phyloP scores from a whole-genome alignment of 2,113 vertebrate species.

The Pagrus major region DNA sequence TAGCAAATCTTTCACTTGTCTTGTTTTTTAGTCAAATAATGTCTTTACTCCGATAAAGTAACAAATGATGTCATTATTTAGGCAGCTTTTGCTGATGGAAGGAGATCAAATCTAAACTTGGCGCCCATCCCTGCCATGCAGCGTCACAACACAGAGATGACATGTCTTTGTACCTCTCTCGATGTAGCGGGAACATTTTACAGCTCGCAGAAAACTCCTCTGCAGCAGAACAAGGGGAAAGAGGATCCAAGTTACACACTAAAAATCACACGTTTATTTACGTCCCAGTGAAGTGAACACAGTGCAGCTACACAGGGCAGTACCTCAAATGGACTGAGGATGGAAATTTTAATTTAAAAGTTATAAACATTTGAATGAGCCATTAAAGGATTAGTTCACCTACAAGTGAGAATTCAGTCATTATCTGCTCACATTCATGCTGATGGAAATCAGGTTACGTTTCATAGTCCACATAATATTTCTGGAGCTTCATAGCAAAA shows the following conservation, averaged over 20 bases:
- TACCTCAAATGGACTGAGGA: background rate
- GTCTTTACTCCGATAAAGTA: background rate
- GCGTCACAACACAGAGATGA: constrained; percentile 57
- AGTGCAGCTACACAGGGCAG: background rate
- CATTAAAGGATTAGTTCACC: no score
- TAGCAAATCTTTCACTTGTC: background rate
- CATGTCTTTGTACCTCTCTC: constrained; percentile 78
- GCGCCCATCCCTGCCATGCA: constrained; percentile 69
- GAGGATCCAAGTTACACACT: constrained; percentile 47
- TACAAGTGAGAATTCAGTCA: no score
- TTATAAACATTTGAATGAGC: background rate
- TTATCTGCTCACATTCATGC: no score
- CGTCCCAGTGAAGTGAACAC: background rate
- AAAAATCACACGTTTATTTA: background rate
- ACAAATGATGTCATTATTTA: background rate
- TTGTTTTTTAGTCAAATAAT: background rate
- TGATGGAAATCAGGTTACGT: no score
- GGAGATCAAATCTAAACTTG: constrained; percentile 22
- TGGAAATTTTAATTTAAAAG: constrained; percentile 6
- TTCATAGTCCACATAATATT: no score
- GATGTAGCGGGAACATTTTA: constrained; percentile 84
- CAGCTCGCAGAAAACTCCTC: constrained; percentile 70
- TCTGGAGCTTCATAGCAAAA: no score
- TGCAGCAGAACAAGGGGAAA: constrained; percentile 69
- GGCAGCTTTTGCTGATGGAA: constrained; percentile 9